These are phyloP conservation scores for Stichopus chloronotus DNA, from an alignment of 35 echinoderm and acorn worm species.

Conservation along the genomic window DNA sequence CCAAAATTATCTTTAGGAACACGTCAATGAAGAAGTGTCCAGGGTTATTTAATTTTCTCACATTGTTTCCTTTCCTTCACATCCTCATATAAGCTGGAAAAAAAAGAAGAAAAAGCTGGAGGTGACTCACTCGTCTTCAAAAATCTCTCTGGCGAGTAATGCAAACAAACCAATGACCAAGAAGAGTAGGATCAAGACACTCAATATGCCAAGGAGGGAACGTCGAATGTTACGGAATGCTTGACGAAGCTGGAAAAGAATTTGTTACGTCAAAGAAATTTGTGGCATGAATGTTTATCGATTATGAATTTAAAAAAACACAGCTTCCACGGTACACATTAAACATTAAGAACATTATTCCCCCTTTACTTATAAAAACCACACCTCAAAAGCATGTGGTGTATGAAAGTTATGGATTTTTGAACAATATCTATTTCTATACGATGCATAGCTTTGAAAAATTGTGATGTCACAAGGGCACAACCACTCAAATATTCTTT, in stretches of 20 bases:
- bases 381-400: too few relatives aligned
- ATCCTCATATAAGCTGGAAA: too few relatives aligned
- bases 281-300: not conserved
- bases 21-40: too few relatives aligned
- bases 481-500: too few relatives aligned
- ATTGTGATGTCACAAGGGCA: too few relatives aligned
- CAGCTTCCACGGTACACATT: not conserved
- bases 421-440: too few relatives aligned
- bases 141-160: constrained; percentile 85
- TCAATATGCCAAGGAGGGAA: constrained; percentile 83
- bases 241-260: constrained; percentile 72
- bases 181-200: constrained; percentile 87
- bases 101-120: not conserved
- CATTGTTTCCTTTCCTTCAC: too few relatives aligned
- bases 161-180: constrained; percentile 92
- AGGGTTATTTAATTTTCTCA: too few relatives aligned
- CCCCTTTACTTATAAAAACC: not conserved
- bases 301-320: not conserved
- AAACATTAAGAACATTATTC: not conserved
- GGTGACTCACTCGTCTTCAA: constrained; percentile 86
- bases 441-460: too few relatives aligned
- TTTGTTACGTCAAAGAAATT: not conserved
- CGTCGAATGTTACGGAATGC: constrained; percentile 89
- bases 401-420: too few relatives aligned
- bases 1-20: too few relatives aligned